These are phyloP conservation scores for Corynorhinus townsendii DNA, from an alignment of 2,113 vertebrate species.

Conservation along the genomic window DNA sequence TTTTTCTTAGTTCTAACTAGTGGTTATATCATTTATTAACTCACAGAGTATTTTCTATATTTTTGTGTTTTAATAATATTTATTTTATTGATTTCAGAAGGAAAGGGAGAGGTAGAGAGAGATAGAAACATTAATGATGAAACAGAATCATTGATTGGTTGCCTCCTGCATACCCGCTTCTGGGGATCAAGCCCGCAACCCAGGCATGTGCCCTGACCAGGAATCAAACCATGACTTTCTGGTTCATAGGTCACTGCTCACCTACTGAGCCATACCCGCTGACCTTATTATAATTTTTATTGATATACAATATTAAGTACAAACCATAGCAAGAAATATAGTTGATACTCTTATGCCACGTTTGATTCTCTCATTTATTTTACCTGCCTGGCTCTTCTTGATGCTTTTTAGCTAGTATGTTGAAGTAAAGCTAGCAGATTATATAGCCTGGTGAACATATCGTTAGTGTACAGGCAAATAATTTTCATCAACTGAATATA, in stretches of 20 bases:
- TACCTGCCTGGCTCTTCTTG: background rate
- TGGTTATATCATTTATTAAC: background rate
- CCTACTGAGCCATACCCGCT: too few species aligned
- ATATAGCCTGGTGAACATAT: background rate
- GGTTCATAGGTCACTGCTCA: too few species aligned
- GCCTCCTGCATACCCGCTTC: too few species aligned
- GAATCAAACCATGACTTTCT: too few species aligned
- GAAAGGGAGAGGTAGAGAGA: too few species aligned
- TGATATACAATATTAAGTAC: background rate
- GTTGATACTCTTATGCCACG: background rate
- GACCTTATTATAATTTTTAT: background rate
- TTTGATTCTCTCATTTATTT: background rate
- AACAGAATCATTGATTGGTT: too few species aligned
- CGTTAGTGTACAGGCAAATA: background rate
- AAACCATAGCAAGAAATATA: background rate
- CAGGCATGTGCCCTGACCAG: too few species aligned
- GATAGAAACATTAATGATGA: too few species aligned
- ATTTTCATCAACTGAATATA: background rate
- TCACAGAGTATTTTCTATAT: background rate
- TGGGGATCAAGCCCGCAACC: too few species aligned
- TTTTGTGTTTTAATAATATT: background rate
- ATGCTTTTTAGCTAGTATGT: background rate
- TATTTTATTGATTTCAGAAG: too few species aligned
- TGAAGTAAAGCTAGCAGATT: background rate
- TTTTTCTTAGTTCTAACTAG: background rate